Conservation (phyloP, 2,888 invertebrate species). For the Vanessa cardui region DNA sequence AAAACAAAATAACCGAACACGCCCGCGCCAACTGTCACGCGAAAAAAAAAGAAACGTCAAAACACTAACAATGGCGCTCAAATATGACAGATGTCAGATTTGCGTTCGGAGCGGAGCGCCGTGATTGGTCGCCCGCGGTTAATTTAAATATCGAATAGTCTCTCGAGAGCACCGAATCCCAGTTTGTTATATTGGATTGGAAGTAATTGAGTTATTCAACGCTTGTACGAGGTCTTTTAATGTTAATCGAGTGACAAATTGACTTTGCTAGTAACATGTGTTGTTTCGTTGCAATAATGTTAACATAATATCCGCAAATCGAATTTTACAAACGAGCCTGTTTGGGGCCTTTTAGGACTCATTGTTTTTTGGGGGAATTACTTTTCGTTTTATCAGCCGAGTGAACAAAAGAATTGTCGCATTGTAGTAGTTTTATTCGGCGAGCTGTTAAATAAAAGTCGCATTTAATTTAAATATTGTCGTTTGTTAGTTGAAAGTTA, state of each 20-base stretch:
- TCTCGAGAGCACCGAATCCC: conserved; percentile 43
- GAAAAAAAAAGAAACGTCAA: conserved; percentile 65
- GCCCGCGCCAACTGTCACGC: conserved; percentile 70
- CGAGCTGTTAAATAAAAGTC: neutral
- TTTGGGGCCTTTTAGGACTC: conserved; percentile 25
- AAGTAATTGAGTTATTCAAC: conserved; percentile 64
- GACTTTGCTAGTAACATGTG: conserved; percentile 56
- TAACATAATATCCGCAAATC: conserved; percentile 35
- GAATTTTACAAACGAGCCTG: conserved; percentile 31
- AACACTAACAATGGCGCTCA: conserved; percentile 61
- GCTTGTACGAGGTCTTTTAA: conserved; percentile 57
- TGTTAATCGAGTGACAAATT: conserved; percentile 68
- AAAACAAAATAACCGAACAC: conserved; percentile 55
- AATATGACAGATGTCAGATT: conserved; percentile 78
- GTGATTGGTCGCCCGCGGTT: conserved; percentile 54
- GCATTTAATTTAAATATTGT: too few species aligned
- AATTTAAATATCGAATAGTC: conserved; percentile 60
- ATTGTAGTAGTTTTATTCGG: neutral
- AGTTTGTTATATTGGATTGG: conserved; percentile 59
- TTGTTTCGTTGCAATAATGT: conserved; percentile 37
- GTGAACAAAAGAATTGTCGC: conserved; percentile 9
- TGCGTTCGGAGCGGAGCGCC: conserved; percentile 50
- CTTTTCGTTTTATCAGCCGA: conserved; percentile 29
- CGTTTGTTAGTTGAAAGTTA: neutral
- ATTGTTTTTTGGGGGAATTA: conserved; percentile 29